Evolutionary conservation across 2,113 vertebrate species (phyloP).

Genomic region (Cinclus cinclus): DNA sequence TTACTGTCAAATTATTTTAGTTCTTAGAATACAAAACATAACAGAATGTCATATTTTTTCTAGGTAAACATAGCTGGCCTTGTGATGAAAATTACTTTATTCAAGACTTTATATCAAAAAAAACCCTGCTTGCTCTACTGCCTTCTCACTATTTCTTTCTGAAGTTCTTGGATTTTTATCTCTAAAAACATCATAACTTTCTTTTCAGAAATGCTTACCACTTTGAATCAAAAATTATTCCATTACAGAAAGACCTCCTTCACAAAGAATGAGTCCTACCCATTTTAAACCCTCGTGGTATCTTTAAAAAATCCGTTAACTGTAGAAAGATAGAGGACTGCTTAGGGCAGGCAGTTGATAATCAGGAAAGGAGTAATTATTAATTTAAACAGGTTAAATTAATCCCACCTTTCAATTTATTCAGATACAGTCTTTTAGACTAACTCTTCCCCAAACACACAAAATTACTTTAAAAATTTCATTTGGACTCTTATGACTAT

Average conservation of each 20-base stretch:
- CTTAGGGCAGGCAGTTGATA: neutral
- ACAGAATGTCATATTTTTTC: neutral
- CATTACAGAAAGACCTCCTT: neutral
- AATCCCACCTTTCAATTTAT: neutral
- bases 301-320: neutral
- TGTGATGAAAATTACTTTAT: neutral
- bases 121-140: neutral
- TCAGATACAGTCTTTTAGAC: neutral
- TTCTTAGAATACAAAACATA: neutral
- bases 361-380: neutral
- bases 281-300: neutral
- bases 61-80: neutral
- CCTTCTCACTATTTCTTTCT: neutral
- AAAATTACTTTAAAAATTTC: neutral
- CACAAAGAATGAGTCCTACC: neutral
- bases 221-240: neutral
- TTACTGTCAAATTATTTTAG: neutral
- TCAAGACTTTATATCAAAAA: neutral
- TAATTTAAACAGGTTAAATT: neutral
- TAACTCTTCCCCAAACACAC: neutral
- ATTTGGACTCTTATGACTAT: neutral
- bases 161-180: neutral
- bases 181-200: neutral
- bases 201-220: neutral
- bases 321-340: neutral